Percentiles rank a stretch among this genome's conserved stretches.
Evolutionary conservation across 1,140 invertebrate species (phyloP).

Genomic region (Ostrea denselamellosa): DNA sequence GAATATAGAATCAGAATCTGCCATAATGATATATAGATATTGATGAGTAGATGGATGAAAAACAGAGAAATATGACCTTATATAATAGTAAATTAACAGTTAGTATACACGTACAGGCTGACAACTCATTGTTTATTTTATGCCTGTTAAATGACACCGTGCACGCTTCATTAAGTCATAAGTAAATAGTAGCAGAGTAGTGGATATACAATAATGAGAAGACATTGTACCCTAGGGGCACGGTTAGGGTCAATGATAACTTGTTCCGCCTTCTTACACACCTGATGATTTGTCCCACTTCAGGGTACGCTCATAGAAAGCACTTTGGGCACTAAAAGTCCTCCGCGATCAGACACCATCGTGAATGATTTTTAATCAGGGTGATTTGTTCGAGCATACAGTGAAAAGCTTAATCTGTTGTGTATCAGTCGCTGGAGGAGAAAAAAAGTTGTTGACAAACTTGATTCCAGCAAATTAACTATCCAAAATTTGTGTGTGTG

Average conservation of each 20-base stretch:
- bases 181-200: conserved; percentile 11
- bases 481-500: conserved; percentile 5
- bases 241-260: conserved; percentile 13
- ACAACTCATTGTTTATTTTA: conserved; percentile 6
- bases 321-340: conserved; percentile 13
- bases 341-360: neutral
- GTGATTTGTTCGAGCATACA: neutral
- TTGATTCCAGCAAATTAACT: neutral
- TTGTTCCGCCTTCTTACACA: conserved; percentile 31
- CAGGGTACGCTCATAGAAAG: conserved; percentile 17
- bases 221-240: conserved; percentile 11
- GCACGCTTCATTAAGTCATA: conserved; percentile 39
- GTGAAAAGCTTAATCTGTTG: neutral
- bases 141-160: conserved; percentile 24
- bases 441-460: conserved; percentile 2
- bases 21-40: neutral
- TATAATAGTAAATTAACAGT: neutral
- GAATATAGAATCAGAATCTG: neutral
- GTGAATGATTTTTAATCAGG: conserved; percentile 20
- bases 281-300: conserved; percentile 8
- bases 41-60: neutral
- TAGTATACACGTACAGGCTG: conserved; percentile 2
- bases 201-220: conserved; percentile 28
- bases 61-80: neutral
- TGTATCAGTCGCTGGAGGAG: neutral